Base-by-base conservation (phyloP, 2,888 invertebrate genomes). In the Pterostichus niger region DNA sequence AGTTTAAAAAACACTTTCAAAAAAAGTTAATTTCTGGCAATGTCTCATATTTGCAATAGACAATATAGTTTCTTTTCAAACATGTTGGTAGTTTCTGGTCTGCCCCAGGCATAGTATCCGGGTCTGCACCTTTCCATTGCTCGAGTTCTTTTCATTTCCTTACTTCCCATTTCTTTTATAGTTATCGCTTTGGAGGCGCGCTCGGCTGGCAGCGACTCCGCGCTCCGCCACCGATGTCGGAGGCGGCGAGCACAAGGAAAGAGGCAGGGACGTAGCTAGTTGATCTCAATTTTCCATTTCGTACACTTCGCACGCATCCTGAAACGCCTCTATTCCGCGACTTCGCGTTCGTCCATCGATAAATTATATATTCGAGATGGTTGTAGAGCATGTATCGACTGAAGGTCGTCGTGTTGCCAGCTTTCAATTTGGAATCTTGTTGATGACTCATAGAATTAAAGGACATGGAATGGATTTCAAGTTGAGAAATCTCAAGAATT, bases 141-240 rank as follows among this genome's bases (percentile, higher is more conserved):
- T 59, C 73, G 82, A 82, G 82, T 82, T 82, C 88, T 88, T 88
- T 88, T 89, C 88, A 89, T 89, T 89, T 89, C 89, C 88, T 86
- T 87, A 86, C 75, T 87, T 86, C 86, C 87, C 88, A 87, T 88
- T 88, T 87, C 88, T 88, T 88, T 89, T 89, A 89, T 88, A 88
- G 88, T 88, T 88, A 89, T 89, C 87, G 82, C 82, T 75, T 75
- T 75, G 56, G 59, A 82, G 82, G 82, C 73, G 81, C 68, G 82
- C 61, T 75, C 46, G 59, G 40, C 59, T 13, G 13, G 40, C 40
- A 40, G 7, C 9, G 40, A 40, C 64, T 31, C 33, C 6, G 31
- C 33, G 9, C 13, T 11, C 33, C 24, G 5, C 10, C 59, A 24
- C 59, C 9, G 40, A 40, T 40, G 40, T 40, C 40, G 6, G 40